phyloP scores from a whole-genome alignment of 2,113 vertebrate genomes.

The Rafetus swinhoei region DNA sequence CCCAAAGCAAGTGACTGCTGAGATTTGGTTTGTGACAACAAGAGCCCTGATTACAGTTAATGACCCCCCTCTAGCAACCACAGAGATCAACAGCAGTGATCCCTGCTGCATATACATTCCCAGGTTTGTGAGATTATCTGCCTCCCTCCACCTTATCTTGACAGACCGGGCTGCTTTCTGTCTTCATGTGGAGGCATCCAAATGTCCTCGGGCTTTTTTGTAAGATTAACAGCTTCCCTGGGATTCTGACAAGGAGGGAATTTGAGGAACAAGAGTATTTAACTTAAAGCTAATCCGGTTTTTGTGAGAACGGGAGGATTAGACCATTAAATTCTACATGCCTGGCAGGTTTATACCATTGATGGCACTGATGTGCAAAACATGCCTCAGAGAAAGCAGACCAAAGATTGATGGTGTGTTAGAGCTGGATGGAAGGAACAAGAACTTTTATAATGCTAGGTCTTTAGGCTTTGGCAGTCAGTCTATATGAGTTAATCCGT shows the following conservation, averaged over 20 bases:
- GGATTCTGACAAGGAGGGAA: slow-evolving; percentile 78
- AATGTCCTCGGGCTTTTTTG: slow-evolving; percentile 71
- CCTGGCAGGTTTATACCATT: slow-evolving; percentile 46
- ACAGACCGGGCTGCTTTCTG: not conserved
- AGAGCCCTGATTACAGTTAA: not conserved
- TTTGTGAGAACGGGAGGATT: slow-evolving; percentile 77
- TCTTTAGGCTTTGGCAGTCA: not conserved
- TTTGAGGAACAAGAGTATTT: slow-evolving; percentile 79
- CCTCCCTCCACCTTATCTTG: slow-evolving; percentile 22
- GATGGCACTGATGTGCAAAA: slow-evolving; percentile 45
- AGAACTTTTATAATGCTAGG: not conserved
- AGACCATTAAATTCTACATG: slow-evolving; percentile 51
- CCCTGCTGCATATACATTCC: slow-evolving; percentile 24
- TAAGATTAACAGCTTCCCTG: slow-evolving; percentile 81
- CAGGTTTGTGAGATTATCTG: slow-evolving; percentile 16
- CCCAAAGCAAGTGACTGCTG: rapidly evolving
- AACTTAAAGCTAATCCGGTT: slow-evolving; percentile 77
- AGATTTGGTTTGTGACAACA: not conserved
- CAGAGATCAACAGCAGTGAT: not conserved
- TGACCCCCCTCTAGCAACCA: not conserved
- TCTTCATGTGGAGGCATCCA: slow-evolving; percentile 61
- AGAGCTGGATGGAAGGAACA: not conserved
- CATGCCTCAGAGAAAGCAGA: slow-evolving; percentile 34
- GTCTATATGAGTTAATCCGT: not conserved
- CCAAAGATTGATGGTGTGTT: slow-evolving; percentile 19